Evolutionary conservation across 1,140 invertebrate species (phyloP).

Genomic region (Trachelipus rathkii): DNA sequence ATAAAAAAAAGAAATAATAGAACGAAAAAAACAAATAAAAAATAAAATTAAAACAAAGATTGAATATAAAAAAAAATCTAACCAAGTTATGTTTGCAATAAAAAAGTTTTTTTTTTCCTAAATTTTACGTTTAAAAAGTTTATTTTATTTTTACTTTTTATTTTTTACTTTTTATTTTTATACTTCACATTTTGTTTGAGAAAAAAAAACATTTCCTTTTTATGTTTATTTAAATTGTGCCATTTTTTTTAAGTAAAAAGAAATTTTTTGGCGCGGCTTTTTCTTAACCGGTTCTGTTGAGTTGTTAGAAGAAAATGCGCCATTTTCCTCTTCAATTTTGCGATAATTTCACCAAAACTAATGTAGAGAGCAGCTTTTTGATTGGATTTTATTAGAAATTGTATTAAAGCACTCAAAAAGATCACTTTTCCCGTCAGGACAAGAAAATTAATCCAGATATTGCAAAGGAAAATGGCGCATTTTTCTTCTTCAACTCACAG

Average conservation of each 20-base stretch:
- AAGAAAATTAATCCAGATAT: not conserved
- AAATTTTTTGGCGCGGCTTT: not conserved
- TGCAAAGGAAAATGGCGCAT: not conserved
- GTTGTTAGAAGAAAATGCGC: not conserved
- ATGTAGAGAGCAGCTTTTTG: no score
- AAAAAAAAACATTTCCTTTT: not conserved
- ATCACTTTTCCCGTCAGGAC: not conserved
- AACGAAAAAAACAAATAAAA: not conserved
- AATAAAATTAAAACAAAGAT: not conserved
- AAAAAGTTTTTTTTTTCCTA: not conserved
- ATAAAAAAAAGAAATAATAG: no score
- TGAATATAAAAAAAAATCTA: not conserved
- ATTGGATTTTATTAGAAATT: no score
- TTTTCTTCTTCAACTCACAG: slow-evolving; percentile 1
- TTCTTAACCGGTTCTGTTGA: not conserved
- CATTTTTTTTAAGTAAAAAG: not conserved
- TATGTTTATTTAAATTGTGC: not conserved
- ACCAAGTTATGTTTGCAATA: slow-evolving; percentile 7
- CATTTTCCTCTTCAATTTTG: not conserved
- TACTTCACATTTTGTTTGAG: not conserved
- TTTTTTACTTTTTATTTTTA: not conserved
- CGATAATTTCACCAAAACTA: no score
- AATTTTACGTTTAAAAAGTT: not conserved
- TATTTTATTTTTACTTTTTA: not conserved
- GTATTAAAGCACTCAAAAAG: no score